Evolutionary conservation across 1,140 invertebrate species (phyloP), one percentile per base, ranked within the genome.

Genomic region (Calephelis virginiensis): DNA sequence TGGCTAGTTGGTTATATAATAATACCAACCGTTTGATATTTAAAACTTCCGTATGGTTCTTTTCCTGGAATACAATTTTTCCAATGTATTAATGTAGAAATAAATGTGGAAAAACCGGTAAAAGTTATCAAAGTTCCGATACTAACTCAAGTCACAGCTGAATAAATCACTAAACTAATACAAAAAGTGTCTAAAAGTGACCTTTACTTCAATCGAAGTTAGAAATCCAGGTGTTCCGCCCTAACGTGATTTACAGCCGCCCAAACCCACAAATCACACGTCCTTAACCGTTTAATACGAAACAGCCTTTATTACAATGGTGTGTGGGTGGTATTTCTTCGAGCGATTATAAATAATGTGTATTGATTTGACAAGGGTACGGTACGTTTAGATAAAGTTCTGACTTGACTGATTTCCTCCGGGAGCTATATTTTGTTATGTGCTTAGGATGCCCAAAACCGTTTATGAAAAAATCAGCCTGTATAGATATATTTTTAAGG

Each of bases 91-190:
- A 17, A 53, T 53, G 14, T 28, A 53, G 49, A 5, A 53, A 17
- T 9, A 53, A 53, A 53, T 17, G 7, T 6, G n/a, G 28, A 53
- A 53, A 53, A 53, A 53, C 10, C 49, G 7, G 49, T 53, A 28
- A 53, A 53, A 53, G 49, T 53, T 53, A n/a, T 28, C 49, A 53
- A 53, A 53, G 14, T 53, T 53, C 17, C 49, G 13, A 53, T 28
- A 53, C 14, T 53, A 53, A 53, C 14, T 53, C 49, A 53, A 13
- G 49, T 53, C 49, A 53, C 14, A 28, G 49, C 43, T 13, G 47
- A 64, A 69, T 72, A 72, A 69, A 69, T 72, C 71, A 72, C 64
- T 60, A 38, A 72, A 72, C 71, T 72, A 72, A 72, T 72, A 72
- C 71, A 72, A 72, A 72, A 72, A 72, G 67, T 72, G 71, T 72